phyloP scores from a whole-genome alignment of 2,113 vertebrate species.

The Microcebus murinus region DNA sequence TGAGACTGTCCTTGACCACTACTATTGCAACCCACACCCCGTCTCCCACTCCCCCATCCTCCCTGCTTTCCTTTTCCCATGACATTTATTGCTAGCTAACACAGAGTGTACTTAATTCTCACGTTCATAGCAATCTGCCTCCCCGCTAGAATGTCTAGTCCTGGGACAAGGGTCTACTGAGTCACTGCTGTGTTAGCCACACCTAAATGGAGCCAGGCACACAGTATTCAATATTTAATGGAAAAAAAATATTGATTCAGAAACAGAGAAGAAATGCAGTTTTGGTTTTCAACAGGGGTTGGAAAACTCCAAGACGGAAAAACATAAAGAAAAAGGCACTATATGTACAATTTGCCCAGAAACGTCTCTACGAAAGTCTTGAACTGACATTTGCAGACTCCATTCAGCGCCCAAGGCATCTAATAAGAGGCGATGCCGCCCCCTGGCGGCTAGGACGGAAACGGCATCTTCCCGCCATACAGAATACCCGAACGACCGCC shows the following conservation, averaged over 20 bases:
- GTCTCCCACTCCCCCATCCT: neutral
- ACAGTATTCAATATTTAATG: neutral
- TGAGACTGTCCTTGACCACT: neutral
- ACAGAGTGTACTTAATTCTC: neutral
- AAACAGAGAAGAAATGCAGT: neutral
- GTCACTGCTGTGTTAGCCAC: neutral
- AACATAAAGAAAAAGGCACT: neutral
- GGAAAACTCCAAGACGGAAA: neutral
- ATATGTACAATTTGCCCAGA: neutral
- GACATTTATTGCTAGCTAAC: neutral
- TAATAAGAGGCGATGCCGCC: neutral
- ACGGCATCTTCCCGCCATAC: neutral
- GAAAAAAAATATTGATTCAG: neutral
- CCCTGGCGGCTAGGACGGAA: constrained; percentile 53
- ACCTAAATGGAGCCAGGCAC: neutral
- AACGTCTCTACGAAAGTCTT: neutral
- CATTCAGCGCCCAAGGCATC: neutral
- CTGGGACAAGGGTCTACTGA: neutral
- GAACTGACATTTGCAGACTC: constrained; percentile 14
- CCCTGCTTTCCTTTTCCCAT: neutral
- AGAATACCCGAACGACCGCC: rapidly evolving
- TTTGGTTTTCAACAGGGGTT: neutral
- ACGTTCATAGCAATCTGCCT: neutral
- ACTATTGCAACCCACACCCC: neutral
- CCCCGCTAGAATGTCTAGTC: neutral